Percentiles rank a stretch among this genome's conserved stretches.
Conservation (phyloP, 2,888 invertebrate genomes). For the Esperia sulphurella region DNA sequence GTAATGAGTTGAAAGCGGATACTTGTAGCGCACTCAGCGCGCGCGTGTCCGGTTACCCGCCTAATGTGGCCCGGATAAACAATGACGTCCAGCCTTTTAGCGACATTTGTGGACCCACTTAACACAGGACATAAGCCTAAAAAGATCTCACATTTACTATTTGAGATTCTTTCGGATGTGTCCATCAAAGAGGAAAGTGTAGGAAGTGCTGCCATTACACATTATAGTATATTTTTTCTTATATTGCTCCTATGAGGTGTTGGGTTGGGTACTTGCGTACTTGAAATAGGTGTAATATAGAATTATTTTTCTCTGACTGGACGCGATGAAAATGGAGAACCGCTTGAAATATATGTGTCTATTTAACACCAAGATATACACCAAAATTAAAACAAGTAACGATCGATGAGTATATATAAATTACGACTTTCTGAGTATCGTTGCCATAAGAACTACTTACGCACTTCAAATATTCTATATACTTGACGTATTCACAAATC, state of each 20-base stretch:
- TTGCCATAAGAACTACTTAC: too few relatives aligned
- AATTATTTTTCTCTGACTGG: too few relatives aligned
- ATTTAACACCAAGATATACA: too few relatives aligned
- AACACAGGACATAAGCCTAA: constrained; percentile 76
- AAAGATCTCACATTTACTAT: constrained; percentile 70
- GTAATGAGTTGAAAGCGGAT: constrained; percentile 80
- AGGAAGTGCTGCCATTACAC: background rate
- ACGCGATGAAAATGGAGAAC: too few relatives aligned
- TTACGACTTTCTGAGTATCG: too few relatives aligned
- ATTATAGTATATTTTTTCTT: background rate
- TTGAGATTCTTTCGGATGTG: constrained; percentile 59
- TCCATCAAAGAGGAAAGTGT: constrained; percentile 31
- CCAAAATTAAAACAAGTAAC: too few relatives aligned
- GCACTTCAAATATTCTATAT: too few relatives aligned
- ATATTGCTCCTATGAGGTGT: background rate
- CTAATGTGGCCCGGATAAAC: constrained; percentile 79
- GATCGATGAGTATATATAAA: too few relatives aligned
- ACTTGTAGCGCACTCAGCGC: constrained; percentile 79
- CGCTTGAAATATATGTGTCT: too few relatives aligned
- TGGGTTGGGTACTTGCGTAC: background rate
- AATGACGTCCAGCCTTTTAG: constrained; percentile 80
- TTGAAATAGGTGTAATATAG: background rate
- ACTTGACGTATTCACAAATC: too few relatives aligned
- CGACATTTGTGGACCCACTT: constrained; percentile 79
- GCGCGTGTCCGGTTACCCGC: constrained; percentile 79